These are phyloP conservation scores for Pipistrellus kuhlii DNA, from an alignment of 2,797 vertebrate species.

Conservation along the genomic window DNA sequence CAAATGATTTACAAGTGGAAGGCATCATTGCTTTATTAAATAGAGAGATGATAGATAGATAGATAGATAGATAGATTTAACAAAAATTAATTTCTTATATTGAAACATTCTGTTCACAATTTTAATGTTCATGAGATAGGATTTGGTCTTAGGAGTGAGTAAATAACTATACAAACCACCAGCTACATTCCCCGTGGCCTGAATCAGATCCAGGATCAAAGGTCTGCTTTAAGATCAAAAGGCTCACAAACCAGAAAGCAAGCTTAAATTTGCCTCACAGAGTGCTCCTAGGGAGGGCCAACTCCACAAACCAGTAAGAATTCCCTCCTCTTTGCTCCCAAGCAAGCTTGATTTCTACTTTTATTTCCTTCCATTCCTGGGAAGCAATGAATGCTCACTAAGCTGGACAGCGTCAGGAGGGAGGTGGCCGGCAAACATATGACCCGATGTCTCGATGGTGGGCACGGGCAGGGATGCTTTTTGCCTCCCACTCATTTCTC, in stretches of 20 bases:
- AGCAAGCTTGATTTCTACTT: background rate
- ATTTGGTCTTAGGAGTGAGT: conserved; percentile 48
- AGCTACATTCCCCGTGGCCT: background rate
- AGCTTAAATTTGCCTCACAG: background rate
- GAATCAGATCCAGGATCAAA: background rate
- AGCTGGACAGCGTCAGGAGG: background rate
- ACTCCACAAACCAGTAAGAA: background rate
- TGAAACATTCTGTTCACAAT: conserved; percentile 45
- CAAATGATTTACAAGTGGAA: conserved; percentile 22
- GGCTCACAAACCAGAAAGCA: background rate
- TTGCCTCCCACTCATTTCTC: background rate
- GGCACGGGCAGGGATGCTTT: background rate
- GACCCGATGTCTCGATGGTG: background rate
- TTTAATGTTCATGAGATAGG: background rate
- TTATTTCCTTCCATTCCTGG: background rate
- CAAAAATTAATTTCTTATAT: conserved; percentile 20
- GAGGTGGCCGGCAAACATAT: background rate
- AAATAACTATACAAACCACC: conserved; percentile 6
- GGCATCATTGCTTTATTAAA: background rate
- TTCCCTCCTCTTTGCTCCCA: background rate
- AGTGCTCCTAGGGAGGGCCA: background rate
- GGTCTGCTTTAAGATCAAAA: conserved; percentile 23
- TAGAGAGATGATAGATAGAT: background rate
- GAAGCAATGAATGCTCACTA: background rate
- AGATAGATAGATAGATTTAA: background rate